These are phyloP conservation scores for Burhinus bistriatus DNA, from an alignment of 2,113 vertebrate genomes.

Conservation along the genomic window DNA sequence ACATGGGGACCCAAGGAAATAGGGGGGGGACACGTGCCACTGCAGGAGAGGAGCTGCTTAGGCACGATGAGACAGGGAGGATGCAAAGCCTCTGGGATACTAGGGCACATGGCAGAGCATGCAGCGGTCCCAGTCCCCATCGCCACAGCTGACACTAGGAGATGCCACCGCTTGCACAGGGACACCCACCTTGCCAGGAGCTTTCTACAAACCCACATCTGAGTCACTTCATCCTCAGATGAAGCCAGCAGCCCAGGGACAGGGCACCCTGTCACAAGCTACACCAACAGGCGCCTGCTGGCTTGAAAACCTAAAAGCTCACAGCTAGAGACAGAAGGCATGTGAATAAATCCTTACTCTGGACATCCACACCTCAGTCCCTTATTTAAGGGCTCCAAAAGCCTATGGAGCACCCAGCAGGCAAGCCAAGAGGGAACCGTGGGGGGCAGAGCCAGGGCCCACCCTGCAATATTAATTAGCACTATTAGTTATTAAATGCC, in stretches of 20 bases:
- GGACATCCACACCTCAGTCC: rapidly evolving
- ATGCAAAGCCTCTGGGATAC: not conserved
- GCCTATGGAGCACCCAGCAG: not conserved
- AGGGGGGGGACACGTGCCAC: rapidly evolving
- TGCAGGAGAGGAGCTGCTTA: not conserved
- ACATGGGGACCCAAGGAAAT: not conserved
- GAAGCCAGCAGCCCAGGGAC: not conserved
- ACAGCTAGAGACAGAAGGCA: not conserved
- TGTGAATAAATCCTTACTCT: rapidly evolving
- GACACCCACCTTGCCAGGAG: not conserved
- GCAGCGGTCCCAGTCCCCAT: rapidly evolving
- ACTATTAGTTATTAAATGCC: not conserved
- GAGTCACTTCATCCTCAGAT: not conserved
- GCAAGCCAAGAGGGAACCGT: not conserved
- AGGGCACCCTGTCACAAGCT: not conserved
- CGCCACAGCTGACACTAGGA: not conserved
- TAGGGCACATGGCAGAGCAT: rapidly evolving
- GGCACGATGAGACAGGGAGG: not conserved
- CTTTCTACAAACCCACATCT: not conserved
- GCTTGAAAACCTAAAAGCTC: not conserved
- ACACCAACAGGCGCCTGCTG: rapidly evolving
- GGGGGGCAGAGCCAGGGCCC: not conserved
- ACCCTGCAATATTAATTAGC: not conserved
- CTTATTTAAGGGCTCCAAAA: not conserved
- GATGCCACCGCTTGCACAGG: not conserved